These are phyloP conservation scores for Parelbella ahira DNA, from an alignment of 2,888 invertebrate species.

Conservation along the genomic window DNA sequence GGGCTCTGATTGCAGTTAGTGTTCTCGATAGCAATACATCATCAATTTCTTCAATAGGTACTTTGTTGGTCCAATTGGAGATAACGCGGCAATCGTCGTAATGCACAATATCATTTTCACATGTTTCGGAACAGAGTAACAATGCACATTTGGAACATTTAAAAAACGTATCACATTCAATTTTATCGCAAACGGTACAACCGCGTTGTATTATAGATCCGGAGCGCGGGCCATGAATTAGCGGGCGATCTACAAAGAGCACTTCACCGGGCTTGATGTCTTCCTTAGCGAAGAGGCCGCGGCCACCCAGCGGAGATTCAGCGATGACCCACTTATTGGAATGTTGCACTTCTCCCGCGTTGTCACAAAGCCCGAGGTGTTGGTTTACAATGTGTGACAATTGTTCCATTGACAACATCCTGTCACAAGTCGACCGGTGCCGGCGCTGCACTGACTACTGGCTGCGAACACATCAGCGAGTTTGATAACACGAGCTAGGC, in stretches of 20 bases:
- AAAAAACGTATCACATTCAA: slow-evolving; percentile 55
- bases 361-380: slow-evolving; percentile 60
- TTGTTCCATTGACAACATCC: slow-evolving; percentile 77
- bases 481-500: slow-evolving; percentile 64
- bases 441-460: slow-evolving; percentile 68
- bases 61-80: slow-evolving; percentile 77
- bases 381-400: slow-evolving; percentile 68
- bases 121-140: slow-evolving; percentile 84
- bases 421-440: slow-evolving; percentile 61
- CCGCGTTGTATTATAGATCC: slow-evolving; percentile 76
- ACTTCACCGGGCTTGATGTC: slow-evolving; percentile 85
- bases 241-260: slow-evolving; percentile 85
- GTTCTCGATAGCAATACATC: slow-evolving; percentile 56
- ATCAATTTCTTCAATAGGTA: slow-evolving; percentile 59
- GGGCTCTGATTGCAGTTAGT: slow-evolving; percentile 62
- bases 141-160: slow-evolving; percentile 84
- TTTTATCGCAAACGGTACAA: slow-evolving; percentile 84
- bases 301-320: slow-evolving; percentile 83
- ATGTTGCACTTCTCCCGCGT: slow-evolving; percentile 44
- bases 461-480: slow-evolving; percentile 62
- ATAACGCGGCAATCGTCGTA: slow-evolving; percentile 83
- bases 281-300: slow-evolving; percentile 85
- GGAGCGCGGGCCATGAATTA: slow-evolving; percentile 85
- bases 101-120: slow-evolving; percentile 82
- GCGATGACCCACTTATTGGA: slow-evolving; percentile 80